Conservation (phyloP, 2,113 vertebrate genomes). For the Embiotoca jacksoni region DNA sequence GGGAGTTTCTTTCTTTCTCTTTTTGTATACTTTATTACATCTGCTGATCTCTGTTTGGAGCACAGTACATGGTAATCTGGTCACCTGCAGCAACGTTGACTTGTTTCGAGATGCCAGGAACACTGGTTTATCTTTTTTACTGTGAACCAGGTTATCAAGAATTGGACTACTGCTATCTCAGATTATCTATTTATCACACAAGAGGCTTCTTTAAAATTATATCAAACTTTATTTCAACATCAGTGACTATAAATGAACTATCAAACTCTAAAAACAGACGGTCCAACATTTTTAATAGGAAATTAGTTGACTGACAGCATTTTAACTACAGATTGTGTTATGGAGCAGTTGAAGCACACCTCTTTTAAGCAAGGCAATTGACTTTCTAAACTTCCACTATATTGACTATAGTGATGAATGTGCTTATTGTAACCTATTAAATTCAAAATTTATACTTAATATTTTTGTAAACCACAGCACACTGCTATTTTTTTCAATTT, state of each 20-base stretch:
- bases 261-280: constrained; percentile 21
- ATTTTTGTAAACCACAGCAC: constrained; percentile 16
- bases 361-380: neutral
- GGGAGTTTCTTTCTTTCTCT: neutral
- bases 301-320: neutral
- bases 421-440: neutral
- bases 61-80: neutral
- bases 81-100: constrained; percentile 11
- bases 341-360: constrained; percentile 24
- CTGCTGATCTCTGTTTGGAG: constrained; percentile 24
- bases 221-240: constrained; percentile 79
- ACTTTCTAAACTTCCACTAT: neutral
- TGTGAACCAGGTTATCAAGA: neutral
- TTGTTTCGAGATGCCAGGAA: constrained; percentile 40
- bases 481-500: neutral
- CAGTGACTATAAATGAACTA: constrained; percentile 47
- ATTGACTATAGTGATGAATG: constrained; percentile 3
- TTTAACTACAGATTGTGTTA: constrained; percentile 22
- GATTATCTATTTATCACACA: constrained; percentile 34
- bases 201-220: constrained; percentile 43
- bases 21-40: constrained; percentile 20
- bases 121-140: neutral
- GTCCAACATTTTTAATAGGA: constrained; percentile 24
- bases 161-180: neutral
- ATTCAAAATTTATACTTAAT: neutral